Evolutionary conservation across 2,888 invertebrate species (phyloP).

Genomic region (Noctua comes): DNA sequence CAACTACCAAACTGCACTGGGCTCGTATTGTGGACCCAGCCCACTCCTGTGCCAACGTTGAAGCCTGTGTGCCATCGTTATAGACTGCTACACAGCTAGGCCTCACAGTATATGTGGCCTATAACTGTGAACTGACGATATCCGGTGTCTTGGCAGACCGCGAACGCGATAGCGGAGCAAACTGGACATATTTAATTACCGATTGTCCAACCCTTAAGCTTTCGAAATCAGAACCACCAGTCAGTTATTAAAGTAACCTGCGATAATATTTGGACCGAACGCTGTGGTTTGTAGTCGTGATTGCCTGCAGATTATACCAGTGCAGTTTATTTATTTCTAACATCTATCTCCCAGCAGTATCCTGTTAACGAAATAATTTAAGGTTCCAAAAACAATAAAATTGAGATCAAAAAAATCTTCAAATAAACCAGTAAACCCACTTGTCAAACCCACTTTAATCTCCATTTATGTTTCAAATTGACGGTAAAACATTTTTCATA

Average conservation of each 20-base stretch:
- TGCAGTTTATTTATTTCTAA: background rate
- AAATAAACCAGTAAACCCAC: background rate
- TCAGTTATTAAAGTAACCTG: background rate
- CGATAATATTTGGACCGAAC: background rate
- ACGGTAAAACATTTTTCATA: slow-evolving; percentile 30
- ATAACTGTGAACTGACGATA: too few species aligned
- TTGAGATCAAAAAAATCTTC: background rate
- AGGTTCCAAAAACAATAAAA: background rate
- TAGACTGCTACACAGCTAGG: too few species aligned
- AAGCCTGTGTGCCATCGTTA: too few species aligned
- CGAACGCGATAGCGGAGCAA: background rate
- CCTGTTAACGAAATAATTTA: background rate
- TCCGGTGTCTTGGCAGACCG: background rate
- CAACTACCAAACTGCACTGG: background rate
- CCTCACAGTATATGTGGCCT: background rate
- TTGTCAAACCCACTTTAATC: background rate
- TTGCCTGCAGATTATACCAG: background rate
- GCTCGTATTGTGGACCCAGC: background rate
- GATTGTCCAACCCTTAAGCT: background rate
- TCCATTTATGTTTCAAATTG: slow-evolving; percentile 7
- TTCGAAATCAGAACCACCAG: background rate
- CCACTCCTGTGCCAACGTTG: too few species aligned
- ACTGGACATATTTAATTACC: slow-evolving; percentile 8
- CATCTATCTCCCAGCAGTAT: too few species aligned
- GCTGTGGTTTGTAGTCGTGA: background rate